These are phyloP conservation scores for Dioctria linearis DNA, from an alignment of 2,888 invertebrate species.

Conservation along the genomic window DNA sequence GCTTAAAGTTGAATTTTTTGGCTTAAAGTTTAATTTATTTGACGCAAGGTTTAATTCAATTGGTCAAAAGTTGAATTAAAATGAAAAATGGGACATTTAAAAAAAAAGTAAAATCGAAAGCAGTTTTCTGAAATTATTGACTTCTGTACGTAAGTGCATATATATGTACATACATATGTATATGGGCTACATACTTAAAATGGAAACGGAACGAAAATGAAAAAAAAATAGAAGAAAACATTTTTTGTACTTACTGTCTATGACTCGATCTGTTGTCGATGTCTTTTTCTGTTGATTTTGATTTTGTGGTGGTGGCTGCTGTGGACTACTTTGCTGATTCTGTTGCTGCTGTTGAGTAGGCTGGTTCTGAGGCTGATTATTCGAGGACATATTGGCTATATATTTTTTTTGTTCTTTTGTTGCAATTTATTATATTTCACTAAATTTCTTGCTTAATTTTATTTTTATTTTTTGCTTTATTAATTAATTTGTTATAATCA, in stretches of 20 bases:
- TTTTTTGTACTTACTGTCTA: constrained; percentile 39
- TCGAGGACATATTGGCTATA: constrained; percentile 33
- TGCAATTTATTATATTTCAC: not conserved
- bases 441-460: not conserved
- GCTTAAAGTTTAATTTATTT: too few relatives aligned
- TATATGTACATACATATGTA: too few relatives aligned
- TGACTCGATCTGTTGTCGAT: constrained; percentile 52
- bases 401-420: not conserved
- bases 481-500: not conserved
- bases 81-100: too few relatives aligned
- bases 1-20: too few relatives aligned
- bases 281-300: constrained; percentile 49
- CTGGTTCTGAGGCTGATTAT: constrained; percentile 58
- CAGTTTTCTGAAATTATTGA: too few relatives aligned
- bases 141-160: too few relatives aligned
- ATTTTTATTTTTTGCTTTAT: not conserved
- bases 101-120: too few relatives aligned
- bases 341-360: constrained; percentile 64
- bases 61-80: too few relatives aligned
- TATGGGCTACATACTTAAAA: too few relatives aligned
- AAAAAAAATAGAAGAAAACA: not conserved
- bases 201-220: too few relatives aligned
- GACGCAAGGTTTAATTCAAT: too few relatives aligned
- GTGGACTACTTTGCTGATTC: constrained; percentile 64
- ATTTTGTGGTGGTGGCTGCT: constrained; percentile 58